Conservation (phyloP, 1,140 invertebrate genomes). For the Coptotermes formosanus region DNA sequence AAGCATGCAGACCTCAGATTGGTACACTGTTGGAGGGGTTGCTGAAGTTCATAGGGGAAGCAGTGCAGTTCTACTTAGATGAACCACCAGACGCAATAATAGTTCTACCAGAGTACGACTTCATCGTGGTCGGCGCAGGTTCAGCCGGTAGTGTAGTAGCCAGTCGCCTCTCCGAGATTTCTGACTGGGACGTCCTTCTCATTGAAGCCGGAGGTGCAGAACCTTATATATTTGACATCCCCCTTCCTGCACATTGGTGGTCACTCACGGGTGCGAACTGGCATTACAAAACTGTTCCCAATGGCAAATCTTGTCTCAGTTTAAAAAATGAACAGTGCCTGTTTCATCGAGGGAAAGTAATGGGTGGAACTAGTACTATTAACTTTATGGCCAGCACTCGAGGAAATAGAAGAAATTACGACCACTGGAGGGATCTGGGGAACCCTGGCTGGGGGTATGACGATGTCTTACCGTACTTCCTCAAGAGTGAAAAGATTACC, state of each 20-base stretch:
- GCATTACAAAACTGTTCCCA: slow-evolving; percentile 52
- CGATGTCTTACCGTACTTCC: slow-evolving; percentile 55
- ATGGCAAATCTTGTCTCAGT: slow-evolving; percentile 49
- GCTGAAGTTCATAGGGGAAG: background rate
- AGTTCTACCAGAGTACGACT: slow-evolving; percentile 36
- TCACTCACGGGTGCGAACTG: slow-evolving; percentile 48
- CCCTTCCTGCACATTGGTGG: slow-evolving; percentile 36
- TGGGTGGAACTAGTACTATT: slow-evolving; percentile 61
- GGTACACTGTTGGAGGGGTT: background rate
- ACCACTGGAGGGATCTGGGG: slow-evolving; percentile 60
- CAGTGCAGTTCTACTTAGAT: background rate
- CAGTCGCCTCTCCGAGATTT: slow-evolving; percentile 46
- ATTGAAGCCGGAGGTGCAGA: slow-evolving; percentile 50
- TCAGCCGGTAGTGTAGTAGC: slow-evolving; percentile 55
- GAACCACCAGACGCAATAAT: background rate
- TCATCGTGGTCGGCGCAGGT: slow-evolving; percentile 51
- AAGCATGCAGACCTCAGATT: no score
- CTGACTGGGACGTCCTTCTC: slow-evolving; percentile 46
- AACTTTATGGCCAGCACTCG: slow-evolving; percentile 65
- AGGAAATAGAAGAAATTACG: slow-evolving; percentile 60
- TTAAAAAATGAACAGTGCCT: slow-evolving; percentile 44
- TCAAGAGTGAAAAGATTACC: slow-evolving; percentile 43
- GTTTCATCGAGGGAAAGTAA: slow-evolving; percentile 45
- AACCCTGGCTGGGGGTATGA: slow-evolving; percentile 60
- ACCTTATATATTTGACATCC: slow-evolving; percentile 37